A percentile compares a stretch with the other conserved stretches of the same genome.
Conservation (phyloP, 2,797 vertebrate species). For the Lindbergichthys nudifrons region DNA sequence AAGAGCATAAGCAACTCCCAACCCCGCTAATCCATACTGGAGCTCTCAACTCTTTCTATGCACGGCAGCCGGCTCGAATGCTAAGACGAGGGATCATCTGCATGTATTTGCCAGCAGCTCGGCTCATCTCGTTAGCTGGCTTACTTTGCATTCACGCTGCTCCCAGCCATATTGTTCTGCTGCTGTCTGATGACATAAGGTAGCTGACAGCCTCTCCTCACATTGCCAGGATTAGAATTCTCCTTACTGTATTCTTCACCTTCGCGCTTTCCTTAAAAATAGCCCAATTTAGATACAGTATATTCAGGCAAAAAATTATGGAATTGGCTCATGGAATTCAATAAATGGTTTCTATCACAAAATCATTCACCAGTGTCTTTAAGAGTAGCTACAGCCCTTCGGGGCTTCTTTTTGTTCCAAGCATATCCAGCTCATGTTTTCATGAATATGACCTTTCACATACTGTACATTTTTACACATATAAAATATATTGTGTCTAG, state of each 20-base stretch:
- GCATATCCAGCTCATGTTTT: neutral
- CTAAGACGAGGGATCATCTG: constrained; percentile 70
- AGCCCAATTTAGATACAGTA: constrained; percentile 3
- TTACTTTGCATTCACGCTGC: constrained; percentile 58
- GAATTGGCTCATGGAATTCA: neutral
- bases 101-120: constrained; percentile 63
- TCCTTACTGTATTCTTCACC: neutral
- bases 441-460: neutral
- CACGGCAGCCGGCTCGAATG: constrained; percentile 55
- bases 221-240: constrained; percentile 2
- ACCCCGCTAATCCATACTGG: constrained; percentile 70
- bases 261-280: neutral
- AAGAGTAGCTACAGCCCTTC: neutral
- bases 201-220: constrained; percentile 20
- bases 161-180: constrained; percentile 51
- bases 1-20: constrained; percentile 73
- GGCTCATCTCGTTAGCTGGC: constrained; percentile 71
- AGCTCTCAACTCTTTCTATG: constrained; percentile 62
- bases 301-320: constrained; percentile 2
- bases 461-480: neutral
- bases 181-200: constrained; percentile 46
- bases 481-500: neutral
- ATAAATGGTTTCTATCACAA: neutral
- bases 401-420: neutral
- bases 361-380: neutral